Conservation (phyloP, 2,888 invertebrate genomes). For the Empis livida region DNA sequence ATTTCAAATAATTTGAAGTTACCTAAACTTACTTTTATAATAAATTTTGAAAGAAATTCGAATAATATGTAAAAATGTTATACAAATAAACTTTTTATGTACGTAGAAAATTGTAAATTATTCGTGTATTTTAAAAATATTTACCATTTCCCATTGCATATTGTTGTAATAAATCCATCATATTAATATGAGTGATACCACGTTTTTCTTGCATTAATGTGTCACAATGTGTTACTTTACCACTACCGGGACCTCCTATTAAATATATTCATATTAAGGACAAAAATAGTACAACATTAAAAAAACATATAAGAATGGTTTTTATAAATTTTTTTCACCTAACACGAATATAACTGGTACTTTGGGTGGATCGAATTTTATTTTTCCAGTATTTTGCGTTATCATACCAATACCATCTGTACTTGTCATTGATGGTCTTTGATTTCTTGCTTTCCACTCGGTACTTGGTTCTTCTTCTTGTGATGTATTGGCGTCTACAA, state of each 20-base stretch:
- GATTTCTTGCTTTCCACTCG: slow-evolving; percentile 31
- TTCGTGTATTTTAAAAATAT: too few species aligned
- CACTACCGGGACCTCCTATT: slow-evolving; percentile 87
- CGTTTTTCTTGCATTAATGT: slow-evolving; percentile 75
- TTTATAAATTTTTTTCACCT: slow-evolving; percentile 48
- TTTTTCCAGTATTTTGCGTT: slow-evolving; percentile 65
- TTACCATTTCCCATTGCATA: slow-evolving; percentile 80
- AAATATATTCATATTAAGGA: neutral
- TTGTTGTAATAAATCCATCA: slow-evolving; percentile 81
- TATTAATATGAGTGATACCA: slow-evolving; percentile 77
- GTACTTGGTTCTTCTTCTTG: slow-evolving; percentile 52
- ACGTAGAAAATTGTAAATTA: too few species aligned
- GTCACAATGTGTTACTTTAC: slow-evolving; percentile 96
- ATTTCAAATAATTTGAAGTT: neutral
- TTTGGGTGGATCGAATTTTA: slow-evolving; percentile 73
- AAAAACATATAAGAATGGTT: neutral
- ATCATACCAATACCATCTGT: slow-evolving; percentile 51
- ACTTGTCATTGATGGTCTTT: neutral
- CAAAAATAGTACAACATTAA: too few species aligned
- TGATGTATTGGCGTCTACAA: slow-evolving; percentile 54
- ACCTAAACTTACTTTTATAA: too few species aligned
- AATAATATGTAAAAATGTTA: too few species aligned
- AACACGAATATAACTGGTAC: slow-evolving; percentile 82
- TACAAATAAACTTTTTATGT: too few species aligned
- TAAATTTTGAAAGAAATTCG: too few species aligned